Base-by-base conservation (phyloP, 2,888 invertebrate genomes). In the Ferrisia virgata region DNA sequence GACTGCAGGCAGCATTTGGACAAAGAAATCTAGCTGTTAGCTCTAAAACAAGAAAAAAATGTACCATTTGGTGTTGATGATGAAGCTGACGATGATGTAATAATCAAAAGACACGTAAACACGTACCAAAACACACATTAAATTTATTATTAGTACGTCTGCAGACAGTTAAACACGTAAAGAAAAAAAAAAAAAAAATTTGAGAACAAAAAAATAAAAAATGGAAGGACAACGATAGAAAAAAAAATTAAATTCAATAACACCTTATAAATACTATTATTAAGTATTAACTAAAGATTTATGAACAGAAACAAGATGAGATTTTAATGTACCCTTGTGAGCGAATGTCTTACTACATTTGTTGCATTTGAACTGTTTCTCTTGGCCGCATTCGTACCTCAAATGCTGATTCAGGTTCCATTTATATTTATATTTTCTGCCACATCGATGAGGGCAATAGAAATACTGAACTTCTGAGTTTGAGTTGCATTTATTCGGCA, bases 331-430 rank as follows among this genome's bases (percentile, higher is more conserved):
- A 13, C 76, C 39, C 15, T 84, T 85, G 33, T 85, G 85, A n/a
- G 85, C 36, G n/a, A 85, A 85, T 80, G 76, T 76, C 13, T 84
- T 82, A 4, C 9, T 22, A 36, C 85, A 85, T 15, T 53, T 47
- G 58, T 8, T 13, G 47, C 85, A 85, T 31, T 53, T 43, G 76
- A 85, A 82, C 15, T 78, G 53, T 85, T 84, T 40, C 79, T 83
- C 83, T 79, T 80, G 28, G n/a, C 85, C 85, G 40, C 85, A 85
- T 58, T 85, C 79, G n/a, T 89, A 90, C 13, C 84, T 85, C 76
- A 85, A 79, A 78, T 86, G 85, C 25, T 72, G 81, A 22, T 84
- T 81, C n/a, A 86, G 31, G 13, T 84, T 83, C 36, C 84, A 85
- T 28, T 85, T 85, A n/a, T 85, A 80, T 39, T 81, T 84, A 43